phyloP scores from a whole-genome alignment of 2,113 vertebrate species.

The Rhynchopsitta pachyrhyncha region DNA sequence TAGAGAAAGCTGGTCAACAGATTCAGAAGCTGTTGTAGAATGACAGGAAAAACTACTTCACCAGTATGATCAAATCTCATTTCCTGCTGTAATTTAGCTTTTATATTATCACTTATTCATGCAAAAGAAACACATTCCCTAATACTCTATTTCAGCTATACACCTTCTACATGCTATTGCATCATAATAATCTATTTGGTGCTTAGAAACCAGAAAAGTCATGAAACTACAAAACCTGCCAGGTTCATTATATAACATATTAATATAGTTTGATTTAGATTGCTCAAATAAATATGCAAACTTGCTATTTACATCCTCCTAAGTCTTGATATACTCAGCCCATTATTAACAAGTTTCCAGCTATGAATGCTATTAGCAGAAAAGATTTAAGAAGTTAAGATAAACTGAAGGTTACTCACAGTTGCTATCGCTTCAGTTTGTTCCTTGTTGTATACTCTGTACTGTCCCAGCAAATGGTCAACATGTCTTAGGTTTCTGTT shows the following conservation, averaged over 20 bases:
- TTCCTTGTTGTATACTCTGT: conserved; percentile 84
- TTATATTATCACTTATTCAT: neutral
- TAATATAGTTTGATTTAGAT: neutral
- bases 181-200: neutral
- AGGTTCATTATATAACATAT: neutral
- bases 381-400: neutral
- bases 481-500: conserved; percentile 88
- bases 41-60: neutral
- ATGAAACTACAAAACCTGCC: neutral
- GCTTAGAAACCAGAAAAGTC: neutral
- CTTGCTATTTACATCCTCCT: neutral
- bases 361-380: neutral
- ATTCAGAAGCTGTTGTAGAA: neutral
- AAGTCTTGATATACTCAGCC: neutral
- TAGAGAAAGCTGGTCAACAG: neutral
- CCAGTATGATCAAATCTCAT: neutral
- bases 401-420: conserved; percentile 72
- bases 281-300: neutral
- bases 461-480: conserved; percentile 89
- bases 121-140: neutral
- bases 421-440: conserved; percentile 86
- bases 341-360: neutral
- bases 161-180: neutral
- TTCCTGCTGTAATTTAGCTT: neutral
- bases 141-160: neutral